Evolutionary conservation across 2,888 invertebrate genomes (phyloP).

Genomic region (Clostera curtula): DNA sequence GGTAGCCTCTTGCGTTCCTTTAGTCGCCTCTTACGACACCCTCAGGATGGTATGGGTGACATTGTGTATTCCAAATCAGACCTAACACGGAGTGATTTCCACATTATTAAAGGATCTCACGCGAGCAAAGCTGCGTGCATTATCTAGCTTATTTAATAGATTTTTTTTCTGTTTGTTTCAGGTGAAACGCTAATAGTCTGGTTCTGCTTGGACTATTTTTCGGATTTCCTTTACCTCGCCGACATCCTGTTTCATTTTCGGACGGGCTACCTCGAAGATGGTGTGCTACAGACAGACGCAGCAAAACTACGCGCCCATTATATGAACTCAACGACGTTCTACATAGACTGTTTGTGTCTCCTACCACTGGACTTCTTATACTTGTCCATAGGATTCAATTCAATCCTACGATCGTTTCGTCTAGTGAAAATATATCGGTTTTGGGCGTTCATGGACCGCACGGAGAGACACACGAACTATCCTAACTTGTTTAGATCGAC

Average conservation of each 20-base stretch:
- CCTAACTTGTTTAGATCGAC: slow-evolving; percentile 96
- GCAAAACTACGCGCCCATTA: slow-evolving; percentile 95
- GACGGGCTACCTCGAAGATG: slow-evolving; percentile 97
- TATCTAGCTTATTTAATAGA: slow-evolving; percentile 8
- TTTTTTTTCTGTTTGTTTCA: slow-evolving; percentile 64
- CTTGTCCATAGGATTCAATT: slow-evolving; percentile 97
- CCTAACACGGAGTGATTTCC: too few relatives aligned
- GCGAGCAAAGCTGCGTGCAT: neutral
- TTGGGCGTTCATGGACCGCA: slow-evolving; percentile 99
- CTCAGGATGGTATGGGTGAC: too few relatives aligned
- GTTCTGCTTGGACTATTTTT: slow-evolving; percentile 98
- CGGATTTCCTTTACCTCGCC: slow-evolving; percentile 95
- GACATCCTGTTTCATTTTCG: slow-evolving; percentile 98
- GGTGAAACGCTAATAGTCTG: slow-evolving; percentile 92
- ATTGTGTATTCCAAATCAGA: too few relatives aligned
- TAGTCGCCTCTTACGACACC: too few relatives aligned
- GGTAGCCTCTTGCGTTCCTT: too few relatives aligned
- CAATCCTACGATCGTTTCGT: slow-evolving; percentile 95
- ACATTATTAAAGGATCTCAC: too few relatives aligned
- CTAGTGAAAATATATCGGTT: slow-evolving; percentile 98
- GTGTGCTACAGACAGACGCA: slow-evolving; percentile 96
- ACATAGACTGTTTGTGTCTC: slow-evolving; percentile 98
- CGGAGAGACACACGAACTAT: slow-evolving; percentile 98
- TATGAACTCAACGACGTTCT: slow-evolving; percentile 98
- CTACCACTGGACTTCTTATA: slow-evolving; percentile 98